Conservation (phyloP, 2,888 invertebrate genomes). For the Aspidapion aeneum region DNA sequence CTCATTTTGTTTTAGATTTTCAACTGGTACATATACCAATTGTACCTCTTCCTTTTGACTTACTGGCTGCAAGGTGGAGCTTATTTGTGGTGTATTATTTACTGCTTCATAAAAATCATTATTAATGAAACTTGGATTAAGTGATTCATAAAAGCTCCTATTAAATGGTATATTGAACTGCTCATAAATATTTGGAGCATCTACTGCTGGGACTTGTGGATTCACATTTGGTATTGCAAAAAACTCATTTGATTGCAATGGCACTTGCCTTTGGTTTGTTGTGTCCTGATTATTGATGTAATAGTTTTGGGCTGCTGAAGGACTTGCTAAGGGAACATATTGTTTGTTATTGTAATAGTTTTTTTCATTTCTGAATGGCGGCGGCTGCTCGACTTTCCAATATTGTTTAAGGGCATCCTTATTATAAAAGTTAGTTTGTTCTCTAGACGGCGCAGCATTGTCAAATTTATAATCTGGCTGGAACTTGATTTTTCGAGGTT, state of each 20-base stretch:
- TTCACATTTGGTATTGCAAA: slow-evolving; percentile 19
- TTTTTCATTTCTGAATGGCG: neutral
- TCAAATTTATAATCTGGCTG: slow-evolving; percentile 38
- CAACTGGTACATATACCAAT: slow-evolving; percentile 77
- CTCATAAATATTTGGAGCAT: slow-evolving; percentile 31
- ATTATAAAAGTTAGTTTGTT: slow-evolving; percentile 24
- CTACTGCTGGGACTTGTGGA: slow-evolving; percentile 27
- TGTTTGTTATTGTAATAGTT: slow-evolving; percentile 1
- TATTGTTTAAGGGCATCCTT: slow-evolving; percentile 13
- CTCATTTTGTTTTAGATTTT: slow-evolving; percentile 50
- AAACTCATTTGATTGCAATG: slow-evolving; percentile 2
- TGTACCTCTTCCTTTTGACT: slow-evolving; percentile 62
- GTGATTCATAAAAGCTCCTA: slow-evolving; percentile 27
- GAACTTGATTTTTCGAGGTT: slow-evolving; percentile 27
- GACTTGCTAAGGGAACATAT: neutral
- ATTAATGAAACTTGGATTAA: slow-evolving; percentile 30
- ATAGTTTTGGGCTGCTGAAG: slow-evolving; percentile 12
- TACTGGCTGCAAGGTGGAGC: slow-evolving; percentile 2
- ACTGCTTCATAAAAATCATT: slow-evolving; percentile 31
- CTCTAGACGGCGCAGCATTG: slow-evolving; percentile 29
- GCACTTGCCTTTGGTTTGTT: slow-evolving; percentile 1
- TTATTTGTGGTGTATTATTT: slow-evolving; percentile 16
- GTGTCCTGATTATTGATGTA: neutral
- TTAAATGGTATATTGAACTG: slow-evolving; percentile 31
- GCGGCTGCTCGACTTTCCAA: slow-evolving; percentile 15